Conservation (phyloP, 2,113 vertebrate genomes). For the Epinephelus lanceolatus region DNA sequence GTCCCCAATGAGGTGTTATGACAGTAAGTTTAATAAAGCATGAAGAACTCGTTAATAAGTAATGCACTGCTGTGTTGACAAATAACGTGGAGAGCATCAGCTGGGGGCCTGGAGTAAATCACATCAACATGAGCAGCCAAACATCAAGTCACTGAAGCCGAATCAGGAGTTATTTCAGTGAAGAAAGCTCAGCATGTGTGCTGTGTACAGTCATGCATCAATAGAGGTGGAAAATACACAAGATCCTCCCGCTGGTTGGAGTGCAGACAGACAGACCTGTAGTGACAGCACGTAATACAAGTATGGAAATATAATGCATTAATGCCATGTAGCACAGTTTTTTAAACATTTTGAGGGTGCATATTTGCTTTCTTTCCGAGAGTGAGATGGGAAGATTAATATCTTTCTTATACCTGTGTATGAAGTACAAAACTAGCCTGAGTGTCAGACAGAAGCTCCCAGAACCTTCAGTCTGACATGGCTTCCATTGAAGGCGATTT, state of each 20-base stretch:
- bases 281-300: not conserved
- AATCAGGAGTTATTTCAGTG: constrained; percentile 22
- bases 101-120: constrained; percentile 80
- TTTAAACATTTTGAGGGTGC: not conserved
- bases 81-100: constrained; percentile 83
- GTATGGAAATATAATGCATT: not conserved
- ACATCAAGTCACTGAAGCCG: constrained; percentile 61
- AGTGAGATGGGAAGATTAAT: not conserved
- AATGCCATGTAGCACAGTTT: not conserved
- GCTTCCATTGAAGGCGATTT: too few species aligned
- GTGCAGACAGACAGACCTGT: not conserved
- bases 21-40: constrained; percentile 89
- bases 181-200: not conserved
- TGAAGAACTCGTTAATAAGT: constrained; percentile 90
- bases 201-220: constrained; percentile 4
- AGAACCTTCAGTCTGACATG: too few species aligned
- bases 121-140: constrained; percentile 74
- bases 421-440: not conserved
- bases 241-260: constrained; percentile 6
- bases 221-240: constrained; percentile 2
- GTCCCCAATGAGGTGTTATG: constrained; percentile 86
- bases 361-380: not conserved
- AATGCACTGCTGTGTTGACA: constrained; percentile 87
- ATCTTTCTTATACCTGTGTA: not conserved
- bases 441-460: too few species aligned